Conservation (phyloP, 2,888 invertebrate genomes). For the Nomada goodeniana region DNA sequence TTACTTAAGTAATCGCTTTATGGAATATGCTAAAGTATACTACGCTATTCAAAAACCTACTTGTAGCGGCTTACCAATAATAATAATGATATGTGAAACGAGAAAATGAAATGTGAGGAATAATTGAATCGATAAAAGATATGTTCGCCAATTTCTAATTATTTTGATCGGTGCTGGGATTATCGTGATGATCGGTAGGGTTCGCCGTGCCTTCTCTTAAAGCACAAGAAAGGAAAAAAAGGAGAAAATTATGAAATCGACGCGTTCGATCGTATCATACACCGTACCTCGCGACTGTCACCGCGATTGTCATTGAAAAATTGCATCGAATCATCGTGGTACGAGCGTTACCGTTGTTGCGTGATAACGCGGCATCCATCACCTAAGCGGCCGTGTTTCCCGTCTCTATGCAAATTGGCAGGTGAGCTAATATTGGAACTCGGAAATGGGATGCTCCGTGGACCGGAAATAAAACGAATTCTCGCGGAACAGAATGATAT, state of each 20-base stretch:
- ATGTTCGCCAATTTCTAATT: too few relatives aligned
- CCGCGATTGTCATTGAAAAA: slow-evolving; percentile 43
- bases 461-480: slow-evolving; percentile 75
- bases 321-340: slow-evolving; percentile 52
- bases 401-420: slow-evolving; percentile 74
- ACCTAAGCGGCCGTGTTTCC: slow-evolving; percentile 60
- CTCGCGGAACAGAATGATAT: slow-evolving; percentile 54
- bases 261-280: slow-evolving; percentile 11
- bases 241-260: background rate
- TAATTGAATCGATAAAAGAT: background rate
- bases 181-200: too few relatives aligned
- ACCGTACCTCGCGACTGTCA: slow-evolving; percentile 8
- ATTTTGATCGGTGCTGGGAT: too few relatives aligned
- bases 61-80: too few relatives aligned
- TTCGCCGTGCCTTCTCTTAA: background rate
- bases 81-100: background rate
- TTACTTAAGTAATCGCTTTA: slow-evolving; percentile 78
- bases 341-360: slow-evolving; percentile 52
- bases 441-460: slow-evolving; percentile 73
- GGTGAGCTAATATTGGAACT: slow-evolving; percentile 70
- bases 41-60: slow-evolving; percentile 68
- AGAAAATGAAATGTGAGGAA: background rate
- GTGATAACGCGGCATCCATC: slow-evolving; percentile 69
- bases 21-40: slow-evolving; percentile 80
- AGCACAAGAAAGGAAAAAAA: background rate